These are phyloP conservation scores for Axis porcinus DNA, from an alignment of 2,113 vertebrate species.

Conservation along the genomic window DNA sequence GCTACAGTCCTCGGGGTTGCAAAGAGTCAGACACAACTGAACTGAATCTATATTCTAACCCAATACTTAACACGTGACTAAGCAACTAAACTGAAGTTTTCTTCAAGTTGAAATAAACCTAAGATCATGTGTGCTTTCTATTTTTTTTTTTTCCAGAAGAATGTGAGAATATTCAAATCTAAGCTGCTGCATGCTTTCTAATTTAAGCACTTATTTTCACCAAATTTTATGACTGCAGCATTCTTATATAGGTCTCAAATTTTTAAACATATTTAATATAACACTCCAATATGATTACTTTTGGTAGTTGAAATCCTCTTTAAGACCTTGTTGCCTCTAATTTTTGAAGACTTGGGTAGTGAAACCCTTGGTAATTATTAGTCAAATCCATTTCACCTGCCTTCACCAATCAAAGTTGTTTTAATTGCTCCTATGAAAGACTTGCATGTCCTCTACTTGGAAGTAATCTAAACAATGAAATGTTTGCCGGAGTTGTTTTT, in stretches of 20 bases:
- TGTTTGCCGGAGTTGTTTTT: not conserved
- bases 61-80: not conserved
- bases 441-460: not conserved
- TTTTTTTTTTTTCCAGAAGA: not conserved
- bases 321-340: not conserved
- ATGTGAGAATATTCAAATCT: not conserved
- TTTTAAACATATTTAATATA: not conserved
- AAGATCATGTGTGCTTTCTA: not conserved
- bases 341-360: not conserved
- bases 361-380: not conserved
- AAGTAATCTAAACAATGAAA: not conserved
- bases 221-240: not conserved
- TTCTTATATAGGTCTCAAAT: not conserved
- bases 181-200: not conserved
- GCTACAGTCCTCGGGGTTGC: not conserved
- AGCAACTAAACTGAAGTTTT: not conserved
- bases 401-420: not conserved
- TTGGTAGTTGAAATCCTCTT: not conserved
- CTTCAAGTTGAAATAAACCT: not conserved
- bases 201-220: not conserved
- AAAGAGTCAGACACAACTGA: not conserved
- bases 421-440: not conserved
- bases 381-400: not conserved
- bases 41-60: not conserved
- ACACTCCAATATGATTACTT: not conserved